Evolutionary conservation across 2,888 invertebrate genomes (phyloP), one percentile per base, ranked within the genome.

Genomic region (Glomeris marginata): DNA sequence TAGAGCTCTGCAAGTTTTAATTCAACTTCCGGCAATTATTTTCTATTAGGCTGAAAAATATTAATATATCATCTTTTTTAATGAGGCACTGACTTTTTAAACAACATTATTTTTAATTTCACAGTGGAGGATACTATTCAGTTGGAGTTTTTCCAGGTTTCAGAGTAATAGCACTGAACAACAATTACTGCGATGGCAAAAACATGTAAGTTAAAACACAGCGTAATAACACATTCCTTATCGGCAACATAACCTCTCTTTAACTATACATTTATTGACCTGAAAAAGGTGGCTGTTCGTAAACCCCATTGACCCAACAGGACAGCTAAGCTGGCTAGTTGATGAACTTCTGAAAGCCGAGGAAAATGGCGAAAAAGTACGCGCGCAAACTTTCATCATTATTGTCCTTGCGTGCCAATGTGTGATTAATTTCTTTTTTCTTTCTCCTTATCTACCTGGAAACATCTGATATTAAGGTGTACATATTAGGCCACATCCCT

Each of bases 401-500:
- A 33, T 44, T 21, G 15, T 20, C 37, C 70, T 75, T 52, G 80
- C 83, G 64, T 85, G 77, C 59, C 73, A 75, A 51, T 74, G 72
- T 53, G 74, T 83, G 47, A 63, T 83, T 50, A 75, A 78, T 21
- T 18, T 16, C 40, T 36, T 3, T 11, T 10, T 53, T 10, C 6
- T 28, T 46, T 21, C 36, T 33, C 13, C 33, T n/a, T 16, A 41
- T 46, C 15, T 34, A 6, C 6, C 40, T 8, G 33, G 18, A 33
- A 15, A n/a, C 28, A 43, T 48, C 28, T 28, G 28, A 28, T 28
- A 28, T 28, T 8, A 28, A 47, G 64, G 95, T 95, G 13, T 94
- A 95, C 62, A 82, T 97, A n/a, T 84, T 97, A 47, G 92, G 91
- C 0, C 97, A 97, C 64, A 92, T 95, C 59, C 92, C 92, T 0